These are phyloP conservation scores for Megaceryle maxima DNA, from an alignment of 2,113 vertebrate species.

Conservation along the genomic window DNA sequence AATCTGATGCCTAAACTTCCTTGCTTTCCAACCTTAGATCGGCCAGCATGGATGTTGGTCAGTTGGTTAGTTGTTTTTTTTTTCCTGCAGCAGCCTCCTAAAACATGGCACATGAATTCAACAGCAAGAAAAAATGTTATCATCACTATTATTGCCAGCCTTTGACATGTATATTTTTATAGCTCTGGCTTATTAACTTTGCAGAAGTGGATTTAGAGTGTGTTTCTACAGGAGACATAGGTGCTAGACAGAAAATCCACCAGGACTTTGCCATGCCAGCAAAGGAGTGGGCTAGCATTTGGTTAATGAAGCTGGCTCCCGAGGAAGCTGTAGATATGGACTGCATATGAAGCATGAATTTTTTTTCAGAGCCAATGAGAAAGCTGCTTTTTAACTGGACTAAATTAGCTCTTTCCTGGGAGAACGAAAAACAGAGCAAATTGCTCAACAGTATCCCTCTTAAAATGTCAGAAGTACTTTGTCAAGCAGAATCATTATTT, in stretches of 20 bases:
- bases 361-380: slow-evolving; percentile 19
- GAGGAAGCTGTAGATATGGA: not conserved
- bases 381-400: not conserved
- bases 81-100: not conserved
- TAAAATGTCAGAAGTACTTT: slow-evolving; percentile 57
- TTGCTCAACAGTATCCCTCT: slow-evolving; percentile 29
- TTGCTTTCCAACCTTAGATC: not conserved
- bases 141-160: not conserved
- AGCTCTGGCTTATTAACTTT: not conserved
- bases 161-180: not conserved
- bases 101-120: not conserved
- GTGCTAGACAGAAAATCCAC: not conserved
- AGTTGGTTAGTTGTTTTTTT: not conserved
- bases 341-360: not conserved
- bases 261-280: not conserved
- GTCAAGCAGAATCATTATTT: slow-evolving; percentile 47
- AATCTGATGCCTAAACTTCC: not conserved
- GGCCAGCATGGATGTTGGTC: not conserved
- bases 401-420: slow-evolving; percentile 42
- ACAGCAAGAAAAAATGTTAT: not conserved
- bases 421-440: slow-evolving; percentile 54
- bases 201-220: not conserved
- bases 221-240: not conserved
- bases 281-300: not conserved
- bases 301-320: not conserved